Base-by-base conservation (phyloP, 2,113 vertebrate genomes). In the Clarias batrachus region DNA sequence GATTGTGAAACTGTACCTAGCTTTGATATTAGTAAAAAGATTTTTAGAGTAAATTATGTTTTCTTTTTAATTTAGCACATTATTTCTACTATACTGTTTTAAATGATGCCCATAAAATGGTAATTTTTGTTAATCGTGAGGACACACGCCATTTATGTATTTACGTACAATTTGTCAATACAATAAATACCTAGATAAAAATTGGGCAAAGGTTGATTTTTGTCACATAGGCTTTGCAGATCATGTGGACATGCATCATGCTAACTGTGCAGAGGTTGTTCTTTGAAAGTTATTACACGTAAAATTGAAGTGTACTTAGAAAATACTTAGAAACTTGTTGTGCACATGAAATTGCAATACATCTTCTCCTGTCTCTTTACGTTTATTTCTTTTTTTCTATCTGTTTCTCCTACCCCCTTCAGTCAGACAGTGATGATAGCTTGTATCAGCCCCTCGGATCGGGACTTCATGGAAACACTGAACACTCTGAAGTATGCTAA, bases 361-460 rank as follows among this genome's bases (percentile, higher is more conserved):
- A 48, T 48, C 25, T 14, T 81, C 19, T 84, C 41, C 16, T 41
- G 11, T 73, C 8, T 74, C 7, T 79, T 10, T 70, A 7, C 81
- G 41, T 23, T n/a, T 77, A 7, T 65, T 3, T 56, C 6, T n/a
- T 16, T 57, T 16, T 17, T 0, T 71, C 8, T 56, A 12, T 37
- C 14, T 74, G 63, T 85, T 7, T 85, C 33, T 85, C 23, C 68
- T 84, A 41, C 86, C 83, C 92, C 87, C 90, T 93, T 0, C 93
- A 99, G 98, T 93, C 98, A 99, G 94, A 99, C 98, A 0, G 91
- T 99, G 86, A 99, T 99, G 98, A 99, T 99, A 81, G 98, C 97
- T 0, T 99, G 98, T 59, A 96, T 98, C 93, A 99, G 98, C 91
- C 98, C 98, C 27, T 99, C 98, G 0, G 98, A 99, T 88, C 93